Conservation (phyloP, 2,888 invertebrate genomes). For the Eupithecia tripunctaria region DNA sequence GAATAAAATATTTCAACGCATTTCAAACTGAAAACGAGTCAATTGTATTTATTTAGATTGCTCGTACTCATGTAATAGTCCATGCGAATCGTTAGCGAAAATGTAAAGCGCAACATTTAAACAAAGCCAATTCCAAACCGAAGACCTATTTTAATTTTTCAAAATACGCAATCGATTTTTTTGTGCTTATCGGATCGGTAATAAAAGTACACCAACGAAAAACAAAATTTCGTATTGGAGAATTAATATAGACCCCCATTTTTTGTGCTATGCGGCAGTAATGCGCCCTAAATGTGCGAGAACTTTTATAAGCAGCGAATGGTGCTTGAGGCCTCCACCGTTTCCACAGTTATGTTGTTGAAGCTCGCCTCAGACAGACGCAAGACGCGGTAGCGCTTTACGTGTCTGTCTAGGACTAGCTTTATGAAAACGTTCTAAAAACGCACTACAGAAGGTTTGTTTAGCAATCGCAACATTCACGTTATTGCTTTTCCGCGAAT, state of each 20-base stretch:
- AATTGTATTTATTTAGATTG: slow-evolving; percentile 30
- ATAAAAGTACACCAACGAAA: too few relatives aligned
- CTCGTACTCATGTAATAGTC: not conserved
- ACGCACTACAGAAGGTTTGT: not conserved
- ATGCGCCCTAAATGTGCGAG: too few relatives aligned
- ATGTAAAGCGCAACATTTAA: not conserved
- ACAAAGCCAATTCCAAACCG: not conserved
- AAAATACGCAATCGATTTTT: too few relatives aligned
- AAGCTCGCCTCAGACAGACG: not conserved
- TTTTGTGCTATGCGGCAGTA: too few relatives aligned
- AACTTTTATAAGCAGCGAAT: too few relatives aligned
- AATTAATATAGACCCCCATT: too few relatives aligned
- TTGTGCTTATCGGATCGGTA: too few relatives aligned
- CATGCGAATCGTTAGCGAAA: not conserved
- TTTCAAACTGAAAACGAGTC: slow-evolving; percentile 16
- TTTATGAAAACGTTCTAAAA: not conserved
- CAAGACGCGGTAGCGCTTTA: too few relatives aligned
- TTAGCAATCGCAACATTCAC: not conserved
- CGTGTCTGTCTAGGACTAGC: not conserved
- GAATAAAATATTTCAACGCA: slow-evolving; percentile 26
- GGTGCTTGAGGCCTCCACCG: not conserved
- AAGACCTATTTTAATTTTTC: too few relatives aligned
- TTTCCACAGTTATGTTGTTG: not conserved
- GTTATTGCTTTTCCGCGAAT: not conserved
- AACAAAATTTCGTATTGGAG: too few relatives aligned